Evolutionary conservation across 2,113 vertebrate species (phyloP).

Genomic region (Toxotes jaculatrix): DNA sequence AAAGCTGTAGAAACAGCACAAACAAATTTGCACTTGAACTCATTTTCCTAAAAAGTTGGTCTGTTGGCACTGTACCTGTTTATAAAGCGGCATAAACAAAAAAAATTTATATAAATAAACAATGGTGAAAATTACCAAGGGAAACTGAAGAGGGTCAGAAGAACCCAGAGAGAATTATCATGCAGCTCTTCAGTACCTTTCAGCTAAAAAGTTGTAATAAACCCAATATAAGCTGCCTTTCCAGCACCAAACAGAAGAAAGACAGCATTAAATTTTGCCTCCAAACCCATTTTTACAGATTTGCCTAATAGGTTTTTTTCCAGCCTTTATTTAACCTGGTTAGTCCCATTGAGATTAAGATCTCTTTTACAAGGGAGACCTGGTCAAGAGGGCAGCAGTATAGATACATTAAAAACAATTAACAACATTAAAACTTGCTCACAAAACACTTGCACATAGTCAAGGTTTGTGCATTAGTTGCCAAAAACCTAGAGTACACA

Average conservation of each 20-base stretch:
- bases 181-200: neutral
- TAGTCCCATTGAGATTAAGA: no score
- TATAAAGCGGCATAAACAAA: neutral
- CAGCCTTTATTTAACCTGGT: no score
- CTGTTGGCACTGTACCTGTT: neutral
- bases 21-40: neutral
- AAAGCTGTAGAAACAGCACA: neutral
- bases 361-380: no score
- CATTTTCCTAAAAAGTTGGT: neutral
- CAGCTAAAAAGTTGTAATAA: neutral
- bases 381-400: no score
- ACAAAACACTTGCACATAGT: no score
- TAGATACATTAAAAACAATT: no score
- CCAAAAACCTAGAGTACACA: no score
- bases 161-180: neutral
- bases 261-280: neutral
- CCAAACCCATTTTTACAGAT: neutral
- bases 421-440: no score
- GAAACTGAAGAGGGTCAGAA: neutral
- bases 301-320: neutral
- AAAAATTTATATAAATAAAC: neutral
- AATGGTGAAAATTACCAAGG: neutral
- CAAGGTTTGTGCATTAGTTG: no score
- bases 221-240: no score
- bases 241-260: neutral